Evolutionary conservation across 2,888 invertebrate species (phyloP).

Genomic region (Agrochola macilenta): DNA sequence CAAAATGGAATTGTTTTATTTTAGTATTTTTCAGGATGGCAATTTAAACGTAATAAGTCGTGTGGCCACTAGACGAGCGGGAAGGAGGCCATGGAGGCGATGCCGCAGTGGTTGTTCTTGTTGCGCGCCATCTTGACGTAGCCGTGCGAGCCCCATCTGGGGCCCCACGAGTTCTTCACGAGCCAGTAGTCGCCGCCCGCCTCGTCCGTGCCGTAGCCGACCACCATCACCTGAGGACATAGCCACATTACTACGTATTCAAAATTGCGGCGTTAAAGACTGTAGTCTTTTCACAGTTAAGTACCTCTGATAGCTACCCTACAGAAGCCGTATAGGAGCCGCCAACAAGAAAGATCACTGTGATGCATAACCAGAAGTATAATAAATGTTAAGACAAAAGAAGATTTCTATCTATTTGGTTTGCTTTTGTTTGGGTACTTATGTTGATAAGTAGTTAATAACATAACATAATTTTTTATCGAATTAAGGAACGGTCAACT

Average conservation of each 20-base stretch:
- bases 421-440: background rate
- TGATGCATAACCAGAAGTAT: no score
- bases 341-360: background rate
- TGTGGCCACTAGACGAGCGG: conserved; percentile 92
- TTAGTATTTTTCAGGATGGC: conserved; percentile 4
- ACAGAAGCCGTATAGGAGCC: no score
- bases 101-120: conserved; percentile 95
- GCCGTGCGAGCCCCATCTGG: no score
- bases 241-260: background rate
- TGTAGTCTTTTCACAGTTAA: background rate
- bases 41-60: background rate
- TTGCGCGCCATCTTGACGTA: conserved; percentile 97
- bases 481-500: conserved; percentile 24
- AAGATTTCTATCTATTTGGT: no score
- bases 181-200: conserved; percentile 95
- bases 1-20: background rate
- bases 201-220: conserved; percentile 95
- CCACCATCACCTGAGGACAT: conserved; percentile 91
- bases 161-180: conserved; percentile 97
- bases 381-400: no score
- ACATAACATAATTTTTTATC: conserved; percentile 13
- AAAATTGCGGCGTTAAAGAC: background rate
- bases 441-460: conserved; percentile 12
- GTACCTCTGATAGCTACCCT: background rate
- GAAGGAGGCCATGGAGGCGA: conserved; percentile 95